phyloP scores from a whole-genome alignment of 1,140 invertebrate genomes.

The Diprion similis region DNA sequence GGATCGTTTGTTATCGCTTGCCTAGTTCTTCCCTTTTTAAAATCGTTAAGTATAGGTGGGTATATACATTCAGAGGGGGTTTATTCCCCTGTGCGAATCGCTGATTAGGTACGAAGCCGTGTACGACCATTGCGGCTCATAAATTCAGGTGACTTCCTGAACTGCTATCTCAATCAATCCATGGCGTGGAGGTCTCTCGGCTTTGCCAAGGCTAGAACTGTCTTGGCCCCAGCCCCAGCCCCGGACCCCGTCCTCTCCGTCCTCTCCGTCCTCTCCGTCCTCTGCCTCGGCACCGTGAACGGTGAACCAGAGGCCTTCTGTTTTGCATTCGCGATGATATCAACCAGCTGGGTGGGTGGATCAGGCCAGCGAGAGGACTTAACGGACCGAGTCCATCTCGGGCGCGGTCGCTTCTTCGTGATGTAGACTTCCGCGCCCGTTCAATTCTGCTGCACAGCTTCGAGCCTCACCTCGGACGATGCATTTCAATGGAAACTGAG shows the following conservation, averaged over 20 bases:
- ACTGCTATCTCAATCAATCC: constrained; percentile 2
- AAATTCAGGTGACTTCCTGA: constrained; percentile 7
- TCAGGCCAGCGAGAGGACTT: neutral
- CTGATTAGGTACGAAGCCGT: constrained; percentile 1
- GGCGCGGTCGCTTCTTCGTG: constrained; percentile 6
- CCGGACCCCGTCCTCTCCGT: too few species aligned
- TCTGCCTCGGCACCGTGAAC: neutral
- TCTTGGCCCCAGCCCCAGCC: neutral
- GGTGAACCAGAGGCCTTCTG: constrained; percentile 3
- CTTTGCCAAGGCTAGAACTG: neutral
- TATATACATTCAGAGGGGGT: neutral
- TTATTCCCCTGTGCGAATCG: neutral
- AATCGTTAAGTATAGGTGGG: too few species aligned
- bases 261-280: too few species aligned
- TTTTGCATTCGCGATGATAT: neutral
- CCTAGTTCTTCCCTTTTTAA: too few species aligned
- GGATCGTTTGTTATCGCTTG: too few species aligned
- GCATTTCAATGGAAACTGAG: too few species aligned
- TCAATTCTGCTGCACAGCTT: neutral
- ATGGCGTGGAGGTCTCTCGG: neutral
- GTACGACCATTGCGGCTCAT: constrained; percentile 1
- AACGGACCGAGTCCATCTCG: constrained; percentile 3
- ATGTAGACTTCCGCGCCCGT: neutral
- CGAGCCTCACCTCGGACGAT: neutral
- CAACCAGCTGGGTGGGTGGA: constrained; percentile 6